These are phyloP conservation scores for Erebia epiphron DNA, from an alignment of 2,888 invertebrate genomes.

Conservation along the genomic window DNA sequence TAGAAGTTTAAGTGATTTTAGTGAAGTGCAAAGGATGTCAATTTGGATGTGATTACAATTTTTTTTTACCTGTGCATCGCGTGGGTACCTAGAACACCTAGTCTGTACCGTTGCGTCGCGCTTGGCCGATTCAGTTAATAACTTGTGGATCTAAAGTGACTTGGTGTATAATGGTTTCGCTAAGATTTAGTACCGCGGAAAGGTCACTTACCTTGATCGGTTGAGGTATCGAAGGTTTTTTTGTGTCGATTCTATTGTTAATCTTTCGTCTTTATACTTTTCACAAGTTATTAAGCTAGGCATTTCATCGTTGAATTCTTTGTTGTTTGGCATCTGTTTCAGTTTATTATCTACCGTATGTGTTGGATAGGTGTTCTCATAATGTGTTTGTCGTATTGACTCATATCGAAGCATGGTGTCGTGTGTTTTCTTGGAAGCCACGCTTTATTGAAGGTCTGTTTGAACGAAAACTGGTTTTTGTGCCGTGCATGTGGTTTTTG, in stretches of 20 bases:
- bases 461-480: conserved; percentile 36
- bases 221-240: conserved; percentile 46
- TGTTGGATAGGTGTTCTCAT: conserved; percentile 22
- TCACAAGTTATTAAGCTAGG: conserved; percentile 1
- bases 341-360: conserved; percentile 8
- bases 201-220: conserved; percentile 79
- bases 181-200: conserved; percentile 74
- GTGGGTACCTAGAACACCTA: conserved; percentile 40
- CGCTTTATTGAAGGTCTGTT: conserved; percentile 35
- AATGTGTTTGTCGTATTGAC: conserved; percentile 33
- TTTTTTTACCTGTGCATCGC: conserved; percentile 51
- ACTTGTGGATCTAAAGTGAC: conserved; percentile 73
- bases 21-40: conserved; percentile 50
- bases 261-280: conserved; percentile 33
- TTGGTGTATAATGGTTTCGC: conserved; percentile 68
- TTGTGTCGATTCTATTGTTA: conserved; percentile 33
- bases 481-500: conserved; percentile 27
- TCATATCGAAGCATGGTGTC: conserved; percentile 36
- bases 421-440: conserved; percentile 38
- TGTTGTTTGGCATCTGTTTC: conserved; percentile 3
- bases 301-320: conserved; percentile 3
- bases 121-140: conserved; percentile 76
- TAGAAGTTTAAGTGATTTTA: conserved; percentile 24
- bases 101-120: conserved; percentile 72
- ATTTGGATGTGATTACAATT: conserved; percentile 51